Conservation (phyloP, 1,140 invertebrate genomes). For the Aradophagus sp. region DNA sequence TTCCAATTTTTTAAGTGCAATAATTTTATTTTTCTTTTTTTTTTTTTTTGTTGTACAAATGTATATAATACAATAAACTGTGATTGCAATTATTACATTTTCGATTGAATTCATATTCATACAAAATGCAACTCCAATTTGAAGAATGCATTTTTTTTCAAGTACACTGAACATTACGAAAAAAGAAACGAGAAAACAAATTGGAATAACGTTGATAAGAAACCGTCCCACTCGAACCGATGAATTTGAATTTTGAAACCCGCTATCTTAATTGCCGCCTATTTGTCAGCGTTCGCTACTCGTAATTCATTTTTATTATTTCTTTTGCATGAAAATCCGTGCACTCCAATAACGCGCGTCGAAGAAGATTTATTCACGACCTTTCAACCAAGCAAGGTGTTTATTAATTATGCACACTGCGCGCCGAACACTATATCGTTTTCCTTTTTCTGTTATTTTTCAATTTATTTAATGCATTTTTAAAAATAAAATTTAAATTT, state of each 20-base stretch:
- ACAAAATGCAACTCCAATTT: too few species aligned
- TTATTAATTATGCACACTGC: conserved; percentile 22
- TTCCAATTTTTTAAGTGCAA: too few species aligned
- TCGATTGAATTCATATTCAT: too few species aligned
- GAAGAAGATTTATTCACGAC: conserved; percentile 31
- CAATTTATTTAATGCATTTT: too few species aligned
- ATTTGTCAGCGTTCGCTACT: conserved; percentile 16
- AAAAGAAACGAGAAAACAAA: neutral
- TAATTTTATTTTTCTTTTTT: too few species aligned
- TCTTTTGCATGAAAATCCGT: conserved; percentile 42
- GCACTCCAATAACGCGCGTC: conserved; percentile 27
- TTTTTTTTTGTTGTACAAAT: too few species aligned
- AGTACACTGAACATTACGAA: neutral
- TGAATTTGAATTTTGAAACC: conserved; percentile 25
- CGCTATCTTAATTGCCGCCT: conserved; percentile 24
- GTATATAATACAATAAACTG: too few species aligned
- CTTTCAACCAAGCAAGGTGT: conserved; percentile 26
- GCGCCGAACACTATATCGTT: conserved; percentile 6
- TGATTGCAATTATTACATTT: too few species aligned
- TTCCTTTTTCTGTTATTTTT: too few species aligned
- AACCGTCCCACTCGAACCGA: conserved; percentile 10
- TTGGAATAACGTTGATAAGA: conserved; percentile 10
- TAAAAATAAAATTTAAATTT: too few species aligned
- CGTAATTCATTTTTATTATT: conserved; percentile 36
- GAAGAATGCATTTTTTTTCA: too few species aligned